These are phyloP conservation scores for Lycia hirtaria DNA, from an alignment of 2,888 invertebrate genomes.

Conservation along the genomic window DNA sequence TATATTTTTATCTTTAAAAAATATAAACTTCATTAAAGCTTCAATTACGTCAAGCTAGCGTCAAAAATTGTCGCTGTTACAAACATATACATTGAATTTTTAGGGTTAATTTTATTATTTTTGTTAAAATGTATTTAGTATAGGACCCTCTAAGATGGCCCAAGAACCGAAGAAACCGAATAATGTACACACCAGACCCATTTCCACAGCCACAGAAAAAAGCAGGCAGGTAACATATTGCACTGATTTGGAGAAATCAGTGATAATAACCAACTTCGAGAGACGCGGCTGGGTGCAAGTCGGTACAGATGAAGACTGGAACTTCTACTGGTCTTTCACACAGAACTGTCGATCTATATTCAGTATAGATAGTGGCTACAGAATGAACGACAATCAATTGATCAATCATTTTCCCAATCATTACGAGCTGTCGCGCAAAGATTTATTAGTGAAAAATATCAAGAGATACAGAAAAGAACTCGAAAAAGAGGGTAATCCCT, in stretches of 20 bases:
- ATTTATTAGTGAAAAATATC: slow-evolving; percentile 97
- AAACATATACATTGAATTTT: slow-evolving; percentile 6
- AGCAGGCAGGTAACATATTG: slow-evolving; percentile 80
- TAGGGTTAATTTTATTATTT: slow-evolving; percentile 22
- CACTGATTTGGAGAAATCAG: slow-evolving; percentile 97
- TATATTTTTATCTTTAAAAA: slow-evolving; percentile 2
- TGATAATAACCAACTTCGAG: slow-evolving; percentile 95
- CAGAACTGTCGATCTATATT: slow-evolving; percentile 96
- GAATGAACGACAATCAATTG: slow-evolving; percentile 96
- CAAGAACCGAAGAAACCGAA: slow-evolving; percentile 54
- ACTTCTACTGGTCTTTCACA: slow-evolving; percentile 97
- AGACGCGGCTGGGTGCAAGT: slow-evolving; percentile 95
- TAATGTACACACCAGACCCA: slow-evolving; percentile 46
- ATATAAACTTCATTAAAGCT: neutral
- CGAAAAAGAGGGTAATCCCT: slow-evolving; percentile 93
- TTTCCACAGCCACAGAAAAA: slow-evolving; percentile 51
- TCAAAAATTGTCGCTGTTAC: neutral
- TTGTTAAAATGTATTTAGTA: slow-evolving; percentile 37
- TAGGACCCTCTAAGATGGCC: slow-evolving; percentile 37
- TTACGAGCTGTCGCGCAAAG: slow-evolving; percentile 97
- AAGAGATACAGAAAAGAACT: slow-evolving; percentile 96
- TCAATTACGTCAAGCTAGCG: neutral
- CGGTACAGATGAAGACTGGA: slow-evolving; percentile 96
- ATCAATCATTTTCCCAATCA: slow-evolving; percentile 99
- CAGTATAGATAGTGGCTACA: slow-evolving; percentile 95